Conservation (phyloP, 2,888 invertebrate species). For the Parnassius glacialis region DNA sequence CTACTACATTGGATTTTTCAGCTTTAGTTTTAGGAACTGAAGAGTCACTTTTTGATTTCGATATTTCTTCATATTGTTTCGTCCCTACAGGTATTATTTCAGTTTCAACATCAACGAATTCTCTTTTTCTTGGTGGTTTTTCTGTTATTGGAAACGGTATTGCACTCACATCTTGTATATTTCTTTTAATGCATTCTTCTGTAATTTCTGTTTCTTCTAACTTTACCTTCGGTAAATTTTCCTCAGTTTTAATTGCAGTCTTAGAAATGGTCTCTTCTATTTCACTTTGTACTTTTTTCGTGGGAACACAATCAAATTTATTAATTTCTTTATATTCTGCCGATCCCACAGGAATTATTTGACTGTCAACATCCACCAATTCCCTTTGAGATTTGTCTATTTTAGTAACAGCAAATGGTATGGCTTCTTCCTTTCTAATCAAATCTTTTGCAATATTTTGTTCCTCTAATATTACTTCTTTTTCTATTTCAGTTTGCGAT, state of each 20-base stretch:
- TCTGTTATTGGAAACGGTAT: conserved; percentile 75
- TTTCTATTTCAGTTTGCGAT: conserved; percentile 54
- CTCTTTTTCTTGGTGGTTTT: conserved; percentile 72
- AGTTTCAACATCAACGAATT: conserved; percentile 71
- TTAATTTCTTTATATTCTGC: conserved; percentile 69
- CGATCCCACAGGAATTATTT: conserved; percentile 72
- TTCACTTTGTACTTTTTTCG: conserved; percentile 52
- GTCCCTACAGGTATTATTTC: conserved; percentile 70
- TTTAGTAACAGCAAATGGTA: conserved; percentile 67
- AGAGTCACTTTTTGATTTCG: conserved; percentile 75
- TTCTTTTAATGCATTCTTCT: conserved; percentile 63
- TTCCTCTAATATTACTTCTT: conserved; percentile 50
- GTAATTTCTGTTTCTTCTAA: conserved; percentile 37
- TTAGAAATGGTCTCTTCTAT: conserved; percentile 50
- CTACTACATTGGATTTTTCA: conserved; percentile 66
- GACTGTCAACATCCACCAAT: conserved; percentile 73
- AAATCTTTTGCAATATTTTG: conserved; percentile 41
- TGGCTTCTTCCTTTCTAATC: conserved; percentile 47
- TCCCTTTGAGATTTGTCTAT: conserved; percentile 61
- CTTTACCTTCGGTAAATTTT: conserved; percentile 41
- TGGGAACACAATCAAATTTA: conserved; percentile 58
- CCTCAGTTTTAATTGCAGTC: conserved; percentile 43
- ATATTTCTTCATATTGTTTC: conserved; percentile 72
- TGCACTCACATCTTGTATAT: conserved; percentile 53
- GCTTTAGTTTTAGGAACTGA: conserved; percentile 74